Base-by-base conservation (phyloP, 1,140 invertebrate genomes). In the Ganaspis sp. region DNA sequence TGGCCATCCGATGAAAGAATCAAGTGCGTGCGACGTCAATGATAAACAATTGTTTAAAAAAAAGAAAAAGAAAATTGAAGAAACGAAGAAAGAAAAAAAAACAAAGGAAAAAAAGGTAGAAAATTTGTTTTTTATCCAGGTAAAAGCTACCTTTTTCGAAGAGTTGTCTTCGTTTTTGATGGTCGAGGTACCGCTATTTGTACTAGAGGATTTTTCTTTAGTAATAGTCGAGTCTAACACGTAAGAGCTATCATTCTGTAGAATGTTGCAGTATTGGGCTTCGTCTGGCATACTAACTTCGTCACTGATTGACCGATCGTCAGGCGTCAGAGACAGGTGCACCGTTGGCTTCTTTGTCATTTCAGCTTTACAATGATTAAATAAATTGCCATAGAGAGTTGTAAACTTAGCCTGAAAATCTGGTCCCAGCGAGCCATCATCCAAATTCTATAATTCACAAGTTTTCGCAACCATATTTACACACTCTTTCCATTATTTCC, bases 231-330 rank as follows among this genome's bases (percentile, higher is more conserved):
- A 86, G 80, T 79, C 87, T 86, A 90, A 85, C 75, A 82, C 78
- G 74, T 85, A 80, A 58, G 87, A 77, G 78, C 86, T 87, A 83
- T 89, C 84, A 70, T 78, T 88, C 84, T 87, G 86, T 42, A 82
- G 79, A 69, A 70, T 86, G 79, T 86, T 84, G 87, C 88, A 90
- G 74, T 85, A 84, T 71, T 87, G 85, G 45, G 81, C 84, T 71
- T 80, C 84, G 69, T 81, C 81, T 70, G 85, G 79, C 75, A 86
- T 85, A 85, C 88, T 87, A 23, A 82, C 80, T 73, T 90, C 88
- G 38, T 88, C 88, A 83, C 86, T 89, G 70, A 88, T 87, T 73
- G 87, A 89, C 81, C 88, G 88, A 85, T 89, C 86, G 75, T 90
- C 86, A 74, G 86, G 83, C 70, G 83, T 88, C 69, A 88, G 81